These are phyloP conservation scores for Lepus oiostolus DNA, from an alignment of 2,797 vertebrate genomes.

Conservation along the genomic window DNA sequence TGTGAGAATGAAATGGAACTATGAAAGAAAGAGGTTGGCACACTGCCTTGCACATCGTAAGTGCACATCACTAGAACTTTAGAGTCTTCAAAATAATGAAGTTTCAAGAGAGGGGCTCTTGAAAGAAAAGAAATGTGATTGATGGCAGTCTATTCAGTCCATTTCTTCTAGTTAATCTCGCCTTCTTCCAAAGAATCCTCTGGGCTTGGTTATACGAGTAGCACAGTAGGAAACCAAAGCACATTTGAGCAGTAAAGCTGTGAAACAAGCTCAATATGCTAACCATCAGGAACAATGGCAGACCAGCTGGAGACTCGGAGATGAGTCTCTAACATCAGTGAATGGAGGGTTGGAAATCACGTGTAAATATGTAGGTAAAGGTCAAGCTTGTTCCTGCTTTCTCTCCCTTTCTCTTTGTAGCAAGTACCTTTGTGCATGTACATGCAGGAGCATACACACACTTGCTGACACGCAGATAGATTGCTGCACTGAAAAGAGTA, in stretches of 20 bases:
- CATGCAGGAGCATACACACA: slow-evolving; percentile 8
- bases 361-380: slow-evolving; percentile 14
- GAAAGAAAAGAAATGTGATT: slow-evolving; percentile 75
- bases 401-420: slow-evolving; percentile 36
- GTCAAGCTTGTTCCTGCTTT: background rate
- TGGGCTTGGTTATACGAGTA: slow-evolving; percentile 53
- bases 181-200: slow-evolving; percentile 72
- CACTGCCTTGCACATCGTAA: background rate
- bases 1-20: slow-evolving; percentile 11
- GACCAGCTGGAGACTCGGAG: slow-evolving; percentile 71
- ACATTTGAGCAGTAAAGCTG: slow-evolving; percentile 66
- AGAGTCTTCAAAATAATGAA: slow-evolving; percentile 71
- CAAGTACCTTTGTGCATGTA: background rate
- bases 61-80: slow-evolving; percentile 40
- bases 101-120: slow-evolving; percentile 76
- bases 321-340: slow-evolving; percentile 19
- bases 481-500: slow-evolving; percentile 78
- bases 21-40: background rate
- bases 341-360: slow-evolving; percentile 43
- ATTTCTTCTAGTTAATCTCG: slow-evolving; percentile 78
- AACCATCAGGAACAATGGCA: slow-evolving; percentile 62
- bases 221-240: slow-evolving; percentile 60
- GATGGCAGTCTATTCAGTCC: slow-evolving; percentile 65
- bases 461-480: slow-evolving; percentile 79
- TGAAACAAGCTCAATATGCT: slow-evolving; percentile 64